These are phyloP conservation scores for Clytia hemisphaerica DNA, from an alignment of 30 jellyfish, hydroid and myxozoan species.

Conservation along the genomic window DNA sequence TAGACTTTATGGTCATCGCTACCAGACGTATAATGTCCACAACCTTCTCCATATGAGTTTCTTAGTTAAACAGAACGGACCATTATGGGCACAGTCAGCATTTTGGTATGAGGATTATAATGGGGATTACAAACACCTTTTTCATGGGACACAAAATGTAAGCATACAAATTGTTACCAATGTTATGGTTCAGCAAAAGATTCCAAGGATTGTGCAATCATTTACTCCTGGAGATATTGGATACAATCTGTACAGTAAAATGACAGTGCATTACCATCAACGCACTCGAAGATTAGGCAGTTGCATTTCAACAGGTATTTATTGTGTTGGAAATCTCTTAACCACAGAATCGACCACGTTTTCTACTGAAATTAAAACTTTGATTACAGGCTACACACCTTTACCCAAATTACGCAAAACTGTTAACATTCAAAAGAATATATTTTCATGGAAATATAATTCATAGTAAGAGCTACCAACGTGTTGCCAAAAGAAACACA, in stretches of 20 bases:
- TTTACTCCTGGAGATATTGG: background rate
- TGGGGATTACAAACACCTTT: conserved; percentile 5
- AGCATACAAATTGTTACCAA: background rate
- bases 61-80: background rate
- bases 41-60: background rate
- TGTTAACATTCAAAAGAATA: background rate
- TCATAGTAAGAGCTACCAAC: background rate
- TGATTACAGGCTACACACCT: too few relatives aligned
- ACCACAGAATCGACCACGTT: too few relatives aligned
- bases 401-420: background rate
- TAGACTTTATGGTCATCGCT: background rate
- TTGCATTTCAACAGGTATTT: background rate
- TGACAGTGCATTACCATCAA: background rate
- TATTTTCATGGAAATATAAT: background rate
- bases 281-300: background rate
- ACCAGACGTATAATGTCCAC: conserved; percentile 6
- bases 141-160: conserved; percentile 11
- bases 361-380: too few relatives aligned
- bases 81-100: conserved; percentile 5
- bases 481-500: conserved; percentile 2
- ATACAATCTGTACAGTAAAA: background rate
- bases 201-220: background rate
- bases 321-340: background rate
- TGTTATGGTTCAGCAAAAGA: background rate
- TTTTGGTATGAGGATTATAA: conserved; percentile 10